A percentile compares a stretch with the other conserved stretches of the same genome.
Evolutionary conservation across 2,888 invertebrate genomes (phyloP).

Genomic region (Adela reaumurella): DNA sequence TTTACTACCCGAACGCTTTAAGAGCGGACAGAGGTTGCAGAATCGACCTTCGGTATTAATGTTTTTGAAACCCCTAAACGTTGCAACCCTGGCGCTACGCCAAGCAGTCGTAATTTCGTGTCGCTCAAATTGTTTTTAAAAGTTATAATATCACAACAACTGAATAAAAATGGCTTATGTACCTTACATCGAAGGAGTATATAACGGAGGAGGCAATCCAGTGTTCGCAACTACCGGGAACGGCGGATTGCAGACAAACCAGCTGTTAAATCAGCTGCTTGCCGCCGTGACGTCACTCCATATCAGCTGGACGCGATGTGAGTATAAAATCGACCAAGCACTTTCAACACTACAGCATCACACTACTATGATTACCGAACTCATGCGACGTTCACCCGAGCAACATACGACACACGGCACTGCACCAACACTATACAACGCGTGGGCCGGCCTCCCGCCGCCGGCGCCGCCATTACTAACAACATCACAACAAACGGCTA

Average conservation of each 20-base stretch:
- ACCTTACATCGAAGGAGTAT: background rate
- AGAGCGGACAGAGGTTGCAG: too few relatives aligned
- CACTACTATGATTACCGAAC: background rate
- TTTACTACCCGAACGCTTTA: too few relatives aligned
- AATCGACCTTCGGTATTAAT: too few relatives aligned
- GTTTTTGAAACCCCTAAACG: too few relatives aligned
- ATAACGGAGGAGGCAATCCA: background rate
- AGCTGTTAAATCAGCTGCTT: background rate
- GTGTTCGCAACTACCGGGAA: background rate
- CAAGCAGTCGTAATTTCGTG: too few relatives aligned
- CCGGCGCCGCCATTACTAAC: background rate
- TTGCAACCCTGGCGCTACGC: too few relatives aligned
- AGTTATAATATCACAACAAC: background rate
- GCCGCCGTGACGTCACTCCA: background rate
- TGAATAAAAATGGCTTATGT: background rate
- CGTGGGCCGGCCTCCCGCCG: background rate
- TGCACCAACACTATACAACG: background rate
- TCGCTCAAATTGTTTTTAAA: background rate
- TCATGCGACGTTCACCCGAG: background rate
- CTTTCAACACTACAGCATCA: background rate
- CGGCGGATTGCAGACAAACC: background rate
- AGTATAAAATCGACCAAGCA: background rate
- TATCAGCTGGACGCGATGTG: background rate
- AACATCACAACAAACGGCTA: background rate
- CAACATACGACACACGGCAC: background rate